Evolutionary conservation across 2,797 vertebrate species (phyloP).

Genomic region (Pipistrellus pygmaeus): DNA sequence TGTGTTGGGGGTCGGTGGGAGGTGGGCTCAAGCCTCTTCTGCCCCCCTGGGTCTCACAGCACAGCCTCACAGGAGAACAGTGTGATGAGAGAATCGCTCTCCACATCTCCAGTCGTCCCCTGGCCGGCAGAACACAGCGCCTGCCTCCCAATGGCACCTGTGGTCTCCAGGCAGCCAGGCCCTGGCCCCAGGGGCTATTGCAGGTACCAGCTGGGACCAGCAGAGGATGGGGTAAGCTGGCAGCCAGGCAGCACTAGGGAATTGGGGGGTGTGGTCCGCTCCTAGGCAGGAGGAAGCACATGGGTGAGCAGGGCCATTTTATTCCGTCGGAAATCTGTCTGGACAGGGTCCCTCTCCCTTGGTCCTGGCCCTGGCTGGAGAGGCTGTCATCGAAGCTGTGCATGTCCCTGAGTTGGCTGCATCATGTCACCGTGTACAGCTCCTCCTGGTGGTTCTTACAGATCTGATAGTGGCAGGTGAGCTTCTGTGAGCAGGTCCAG

Average conservation of each 20-base stretch:
- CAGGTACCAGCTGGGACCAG: neutral
- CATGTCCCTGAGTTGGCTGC: neutral
- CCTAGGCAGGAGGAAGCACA: neutral
- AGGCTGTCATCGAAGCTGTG: neutral
- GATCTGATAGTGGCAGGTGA: conserved; percentile 94
- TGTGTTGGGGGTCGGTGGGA: neutral
- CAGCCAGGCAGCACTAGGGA: neutral
- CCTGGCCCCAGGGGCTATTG: neutral
- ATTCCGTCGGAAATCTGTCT: conserved; percentile 65
- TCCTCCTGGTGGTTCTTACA: conserved; percentile 94
- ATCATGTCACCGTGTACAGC: conserved; percentile 92
- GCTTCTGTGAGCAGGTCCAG: conserved; percentile 90
- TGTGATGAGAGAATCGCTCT: neutral
- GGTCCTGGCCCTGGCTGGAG: neutral
- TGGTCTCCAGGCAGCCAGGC: conserved; percentile 5
- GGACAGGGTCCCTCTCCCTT: neutral
- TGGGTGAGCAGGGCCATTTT: conserved; percentile 67
- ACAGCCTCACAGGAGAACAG: neutral
- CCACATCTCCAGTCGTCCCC: neutral
- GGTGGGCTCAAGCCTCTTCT: neutral
- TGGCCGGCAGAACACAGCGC: neutral
- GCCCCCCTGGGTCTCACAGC: neutral
- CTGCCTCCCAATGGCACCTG: neutral
- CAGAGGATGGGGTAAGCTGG: neutral
- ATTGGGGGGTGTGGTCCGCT: neutral